These are phyloP conservation scores for Ormyrus nitidulus DNA, from an alignment of 2,888 invertebrate genomes.

Conservation along the genomic window DNA sequence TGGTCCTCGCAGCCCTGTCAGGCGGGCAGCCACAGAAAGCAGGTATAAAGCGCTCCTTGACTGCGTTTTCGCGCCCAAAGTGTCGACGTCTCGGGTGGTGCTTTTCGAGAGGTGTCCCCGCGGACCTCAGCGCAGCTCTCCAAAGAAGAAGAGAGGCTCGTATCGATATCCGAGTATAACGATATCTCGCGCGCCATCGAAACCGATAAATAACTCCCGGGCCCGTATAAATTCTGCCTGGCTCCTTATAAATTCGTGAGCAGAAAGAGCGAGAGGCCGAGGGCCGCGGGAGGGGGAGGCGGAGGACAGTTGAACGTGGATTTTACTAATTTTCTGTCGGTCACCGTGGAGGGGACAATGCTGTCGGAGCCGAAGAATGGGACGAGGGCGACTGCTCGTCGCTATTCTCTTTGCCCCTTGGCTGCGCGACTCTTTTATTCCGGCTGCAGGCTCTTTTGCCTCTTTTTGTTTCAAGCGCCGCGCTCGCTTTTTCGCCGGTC, in stretches of 20 bases:
- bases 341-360: slow-evolving; percentile 56
- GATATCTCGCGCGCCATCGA: slow-evolving; percentile 74
- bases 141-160: slow-evolving; percentile 46
- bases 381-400: slow-evolving; percentile 40
- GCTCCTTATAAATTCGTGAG: slow-evolving; percentile 74
- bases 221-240: slow-evolving; percentile 72
- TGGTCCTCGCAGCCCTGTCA: slow-evolving; percentile 4
- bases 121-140: slow-evolving; percentile 31
- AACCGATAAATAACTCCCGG: slow-evolving; percentile 72
- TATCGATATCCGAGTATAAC: slow-evolving; percentile 73
- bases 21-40: neutral
- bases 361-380: slow-evolving; percentile 58
- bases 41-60: slow-evolving; percentile 25
- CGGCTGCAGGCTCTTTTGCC: slow-evolving; percentile 41
- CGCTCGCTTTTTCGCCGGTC: slow-evolving; percentile 13
- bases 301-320: slow-evolving; percentile 72
- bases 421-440: slow-evolving; percentile 49
- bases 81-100: slow-evolving; percentile 46
- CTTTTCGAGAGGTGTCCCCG: slow-evolving; percentile 45
- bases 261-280: slow-evolving; percentile 15
- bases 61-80: slow-evolving; percentile 25
- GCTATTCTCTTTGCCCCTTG: slow-evolving; percentile 55
- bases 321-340: slow-evolving; percentile 74
- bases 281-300: slow-evolving; percentile 58
- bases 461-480: slow-evolving; percentile 52